Conservation (phyloP, 2,797 vertebrate species). For the Rhynchonycteris naso region DNA sequence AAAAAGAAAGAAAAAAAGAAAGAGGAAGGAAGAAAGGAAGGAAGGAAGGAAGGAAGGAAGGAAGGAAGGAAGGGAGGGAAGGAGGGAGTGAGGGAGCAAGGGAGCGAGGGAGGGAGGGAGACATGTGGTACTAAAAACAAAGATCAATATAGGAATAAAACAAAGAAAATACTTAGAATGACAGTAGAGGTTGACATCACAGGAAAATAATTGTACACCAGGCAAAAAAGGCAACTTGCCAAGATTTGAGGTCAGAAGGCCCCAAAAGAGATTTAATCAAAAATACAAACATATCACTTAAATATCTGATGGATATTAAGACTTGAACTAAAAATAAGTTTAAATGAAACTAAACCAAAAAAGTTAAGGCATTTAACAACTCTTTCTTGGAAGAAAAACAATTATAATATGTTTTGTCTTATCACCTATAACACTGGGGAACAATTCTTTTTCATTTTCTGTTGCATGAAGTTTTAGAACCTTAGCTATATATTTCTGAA, state of each 20-base stretch:
- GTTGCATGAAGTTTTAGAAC: too few species aligned
- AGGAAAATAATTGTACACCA: not conserved
- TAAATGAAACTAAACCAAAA: not conserved
- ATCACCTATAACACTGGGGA: too few species aligned
- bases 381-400: not conserved
- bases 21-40: not conserved
- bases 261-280: not conserved
- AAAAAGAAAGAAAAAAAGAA: not conserved
- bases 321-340: not conserved
- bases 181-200: not conserved
- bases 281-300: not conserved
- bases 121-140: not conserved
- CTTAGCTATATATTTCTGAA: too few species aligned
- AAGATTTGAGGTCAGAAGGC: not conserved
- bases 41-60: rapidly evolving
- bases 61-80: rapidly evolving
- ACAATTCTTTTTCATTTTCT: too few species aligned
- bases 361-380: not conserved
- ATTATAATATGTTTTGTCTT: not conserved
- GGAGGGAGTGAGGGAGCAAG: not conserved
- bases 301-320: not conserved
- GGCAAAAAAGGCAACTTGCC: not conserved
- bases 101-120: not conserved
- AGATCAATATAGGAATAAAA: not conserved
- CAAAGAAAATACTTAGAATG: not conserved